Evolutionary conservation across 2,113 vertebrate genomes (phyloP), one percentile per base, ranked within the genome.

Genomic region (Phaetusa simplex): DNA sequence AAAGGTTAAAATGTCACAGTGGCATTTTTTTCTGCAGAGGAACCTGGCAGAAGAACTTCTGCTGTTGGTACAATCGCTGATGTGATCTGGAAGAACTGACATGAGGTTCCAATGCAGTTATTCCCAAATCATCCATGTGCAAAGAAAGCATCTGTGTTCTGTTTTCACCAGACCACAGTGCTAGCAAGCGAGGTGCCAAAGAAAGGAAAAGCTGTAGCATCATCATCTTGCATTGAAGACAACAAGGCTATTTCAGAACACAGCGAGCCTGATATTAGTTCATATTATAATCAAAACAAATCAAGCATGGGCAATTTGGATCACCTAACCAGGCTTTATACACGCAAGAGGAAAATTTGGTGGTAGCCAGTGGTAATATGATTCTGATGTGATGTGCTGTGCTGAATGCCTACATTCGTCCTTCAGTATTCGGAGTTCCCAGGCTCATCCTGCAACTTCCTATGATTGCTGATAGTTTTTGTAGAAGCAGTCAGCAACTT

Each of bases 71-170:
- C 92, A 86, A 71, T 50, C 73, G 85, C 83, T 93, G 90, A 90
- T 96, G 82, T 94, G 74, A 82, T 91, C 80, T 88, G 88, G 91
- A 91, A 90, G 78, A 95, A 83, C 17, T 78, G 92, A 97, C 74
- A 40, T 11, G 90, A 94, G 80, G 76, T 88, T 97, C 92, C 95
- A 96, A 1, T 59, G 82, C 85, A 96, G 90, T 94, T 95, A 96
- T 95, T 97, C 90, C 86, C 85, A 97, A 86, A 97, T 67, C 97
- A 97, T 94, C 88, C 96, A 97, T 95, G 96, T 97, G 97, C 85
- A 94, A 96, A 97, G 88, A 86, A 66, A 97, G 92, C 97, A 97
- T 97, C 97, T 97, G 97, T 83, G 97, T 86, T 93, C 90, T 83
- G 79, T 81, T 97, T 95, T 62, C 88, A 95, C 45, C 80, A 92